Conservation (phyloP, 2,113 vertebrate genomes). For the Ciconia stormi region DNA sequence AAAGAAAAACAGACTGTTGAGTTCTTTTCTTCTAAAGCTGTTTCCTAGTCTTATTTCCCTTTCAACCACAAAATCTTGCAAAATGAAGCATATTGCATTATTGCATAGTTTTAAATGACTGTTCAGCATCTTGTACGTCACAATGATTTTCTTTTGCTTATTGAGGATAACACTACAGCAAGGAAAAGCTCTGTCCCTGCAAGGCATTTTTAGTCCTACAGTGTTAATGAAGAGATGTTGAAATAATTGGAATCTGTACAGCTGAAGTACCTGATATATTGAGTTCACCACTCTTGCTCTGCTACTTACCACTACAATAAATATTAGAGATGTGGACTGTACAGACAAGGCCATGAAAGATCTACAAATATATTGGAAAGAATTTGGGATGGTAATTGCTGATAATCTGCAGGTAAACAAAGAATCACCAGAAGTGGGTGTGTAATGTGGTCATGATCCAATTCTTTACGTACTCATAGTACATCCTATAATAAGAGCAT, state of each 20-base stretch:
- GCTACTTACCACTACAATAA: not conserved
- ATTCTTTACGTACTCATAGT: not conserved
- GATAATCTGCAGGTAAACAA: constrained; percentile 6
- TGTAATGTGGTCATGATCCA: not conserved
- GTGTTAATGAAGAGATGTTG: not conserved
- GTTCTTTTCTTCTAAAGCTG: not conserved
- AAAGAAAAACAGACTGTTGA: not conserved
- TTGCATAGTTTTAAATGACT: not conserved
- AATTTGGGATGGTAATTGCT: not conserved
- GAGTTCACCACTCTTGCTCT: not conserved
- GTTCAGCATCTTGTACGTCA: not conserved
- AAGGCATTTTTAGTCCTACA: not conserved
- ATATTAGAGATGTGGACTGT: not conserved
- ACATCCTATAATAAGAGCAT: constrained; percentile 13
- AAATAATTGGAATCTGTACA: not conserved
- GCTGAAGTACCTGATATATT: not conserved
- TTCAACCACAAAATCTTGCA: not conserved
- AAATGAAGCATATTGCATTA: not conserved
- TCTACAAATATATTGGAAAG: not conserved
- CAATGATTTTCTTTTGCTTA: not conserved
- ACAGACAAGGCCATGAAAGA: not conserved
- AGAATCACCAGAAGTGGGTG: not conserved
- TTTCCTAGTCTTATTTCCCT: not conserved
- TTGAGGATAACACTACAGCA: not conserved
- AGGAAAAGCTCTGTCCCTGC: not conserved